These are phyloP conservation scores for Silurus glanis DNA, from an alignment of 2,113 vertebrate species.

Conservation along the genomic window DNA sequence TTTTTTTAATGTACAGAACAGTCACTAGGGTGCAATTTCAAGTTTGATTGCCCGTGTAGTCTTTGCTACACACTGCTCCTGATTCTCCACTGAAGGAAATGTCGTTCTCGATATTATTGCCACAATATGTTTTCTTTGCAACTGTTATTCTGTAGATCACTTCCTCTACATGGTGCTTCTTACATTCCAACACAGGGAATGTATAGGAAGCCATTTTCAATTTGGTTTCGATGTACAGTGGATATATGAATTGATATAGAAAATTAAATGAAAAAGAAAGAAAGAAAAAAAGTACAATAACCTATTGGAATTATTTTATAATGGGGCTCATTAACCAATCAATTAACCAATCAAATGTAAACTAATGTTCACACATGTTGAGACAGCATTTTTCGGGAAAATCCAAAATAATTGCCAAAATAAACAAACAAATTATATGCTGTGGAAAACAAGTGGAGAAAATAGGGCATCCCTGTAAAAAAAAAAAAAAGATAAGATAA, in stretches of 20 bases:
- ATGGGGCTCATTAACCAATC: background rate
- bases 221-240: background rate
- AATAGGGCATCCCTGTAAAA: background rate
- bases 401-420: background rate
- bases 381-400: background rate
- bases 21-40: background rate
- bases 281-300: background rate
- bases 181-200: too few relatives aligned
- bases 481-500: background rate
- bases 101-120: background rate
- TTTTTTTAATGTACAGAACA: background rate
- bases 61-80: too few relatives aligned
- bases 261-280: too few relatives aligned
- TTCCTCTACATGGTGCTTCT: background rate
- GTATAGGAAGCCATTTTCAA: background rate
- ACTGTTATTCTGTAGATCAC: too few relatives aligned
- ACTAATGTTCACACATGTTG: background rate
- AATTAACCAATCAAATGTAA: background rate
- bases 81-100: background rate
- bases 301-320: background rate
- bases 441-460: background rate
- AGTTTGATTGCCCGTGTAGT: background rate
- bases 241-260: background rate
- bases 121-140: background rate
- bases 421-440: background rate